These are phyloP conservation scores for Polyommatus icarus DNA, from an alignment of 2,888 invertebrate genomes.

Conservation along the genomic window DNA sequence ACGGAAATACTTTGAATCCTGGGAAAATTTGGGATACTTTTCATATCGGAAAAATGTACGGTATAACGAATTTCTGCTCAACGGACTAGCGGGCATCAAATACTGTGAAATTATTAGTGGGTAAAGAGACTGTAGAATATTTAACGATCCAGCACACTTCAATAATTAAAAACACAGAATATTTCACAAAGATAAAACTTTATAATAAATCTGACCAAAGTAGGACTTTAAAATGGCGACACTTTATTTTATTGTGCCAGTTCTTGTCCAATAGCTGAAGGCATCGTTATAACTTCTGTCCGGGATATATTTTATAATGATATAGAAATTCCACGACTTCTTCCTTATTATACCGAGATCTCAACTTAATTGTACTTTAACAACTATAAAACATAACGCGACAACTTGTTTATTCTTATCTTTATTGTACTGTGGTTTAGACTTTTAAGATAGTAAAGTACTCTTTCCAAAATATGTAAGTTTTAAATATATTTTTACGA, in stretches of 20 bases:
- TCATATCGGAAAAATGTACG: too few species aligned
- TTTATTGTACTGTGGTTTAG: not conserved
- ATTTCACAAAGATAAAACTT: conserved; percentile 8
- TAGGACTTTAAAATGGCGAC: conserved; percentile 16
- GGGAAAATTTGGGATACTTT: too few species aligned
- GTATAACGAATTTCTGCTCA: too few species aligned
- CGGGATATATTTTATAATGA: conserved; percentile 36
- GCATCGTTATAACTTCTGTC: conserved; percentile 40
- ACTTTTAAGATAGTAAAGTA: not conserved
- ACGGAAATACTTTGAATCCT: too few species aligned
- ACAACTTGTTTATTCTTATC: not conserved
- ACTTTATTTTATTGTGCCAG: conserved; percentile 36
- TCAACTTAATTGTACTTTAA: conserved; percentile 21
- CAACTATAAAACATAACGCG: conserved; percentile 21
- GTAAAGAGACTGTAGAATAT: too few species aligned
- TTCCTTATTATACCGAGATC: conserved; percentile 25
- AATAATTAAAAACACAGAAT: not conserved
- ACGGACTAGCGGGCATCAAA: too few species aligned
- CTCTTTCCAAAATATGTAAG: too few species aligned
- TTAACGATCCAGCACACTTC: not conserved
- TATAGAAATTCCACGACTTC: conserved; percentile 32
- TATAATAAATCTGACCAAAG: conserved; percentile 9
- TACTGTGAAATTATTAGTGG: too few species aligned
- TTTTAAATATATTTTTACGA: too few species aligned
- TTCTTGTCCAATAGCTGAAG: conserved; percentile 37